phyloP scores from a whole-genome alignment of 2,797 vertebrate species.

The Propithecus perrieri region DNA sequence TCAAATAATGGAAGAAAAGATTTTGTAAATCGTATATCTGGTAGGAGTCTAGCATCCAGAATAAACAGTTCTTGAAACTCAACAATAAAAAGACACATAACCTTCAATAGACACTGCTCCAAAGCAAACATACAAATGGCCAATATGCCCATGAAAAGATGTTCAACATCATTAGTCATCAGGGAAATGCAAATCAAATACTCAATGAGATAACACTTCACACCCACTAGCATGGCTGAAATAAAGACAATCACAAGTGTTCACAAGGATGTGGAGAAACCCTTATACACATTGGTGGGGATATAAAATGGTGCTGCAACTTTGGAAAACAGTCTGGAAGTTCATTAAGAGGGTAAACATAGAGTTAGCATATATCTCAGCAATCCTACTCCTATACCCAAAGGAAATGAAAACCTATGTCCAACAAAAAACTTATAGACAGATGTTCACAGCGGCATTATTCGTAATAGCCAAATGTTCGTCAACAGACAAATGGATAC shows the following conservation, averaged over 20 bases:
- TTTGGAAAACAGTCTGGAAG: neutral
- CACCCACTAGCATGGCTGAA: neutral
- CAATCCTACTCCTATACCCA: neutral
- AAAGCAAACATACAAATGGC: neutral
- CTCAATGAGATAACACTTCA: neutral
- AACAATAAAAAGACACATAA: conserved; percentile 18
- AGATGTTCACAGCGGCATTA: neutral
- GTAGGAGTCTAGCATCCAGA: neutral
- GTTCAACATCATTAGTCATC: neutral
- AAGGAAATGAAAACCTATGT: neutral
- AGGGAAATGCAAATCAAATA: conserved; percentile 36
- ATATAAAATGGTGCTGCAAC: neutral
- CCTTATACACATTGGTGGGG: neutral
- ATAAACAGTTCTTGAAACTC: neutral
- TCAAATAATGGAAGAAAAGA: neutral
- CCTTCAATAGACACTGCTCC: neutral
- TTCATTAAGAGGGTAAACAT: neutral
- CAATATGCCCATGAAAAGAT: neutral
- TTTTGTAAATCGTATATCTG: neutral
- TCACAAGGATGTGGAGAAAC: neutral
- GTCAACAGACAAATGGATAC: neutral
- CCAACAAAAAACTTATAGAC: neutral
- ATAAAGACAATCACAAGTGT: neutral
- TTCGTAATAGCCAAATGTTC: neutral
- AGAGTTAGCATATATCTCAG: neutral